A percentile compares a stretch with the other conserved stretches of the same genome.
phyloP scores from a whole-genome alignment of 23 tunicate species.

The Ciona savignyi region DNA sequence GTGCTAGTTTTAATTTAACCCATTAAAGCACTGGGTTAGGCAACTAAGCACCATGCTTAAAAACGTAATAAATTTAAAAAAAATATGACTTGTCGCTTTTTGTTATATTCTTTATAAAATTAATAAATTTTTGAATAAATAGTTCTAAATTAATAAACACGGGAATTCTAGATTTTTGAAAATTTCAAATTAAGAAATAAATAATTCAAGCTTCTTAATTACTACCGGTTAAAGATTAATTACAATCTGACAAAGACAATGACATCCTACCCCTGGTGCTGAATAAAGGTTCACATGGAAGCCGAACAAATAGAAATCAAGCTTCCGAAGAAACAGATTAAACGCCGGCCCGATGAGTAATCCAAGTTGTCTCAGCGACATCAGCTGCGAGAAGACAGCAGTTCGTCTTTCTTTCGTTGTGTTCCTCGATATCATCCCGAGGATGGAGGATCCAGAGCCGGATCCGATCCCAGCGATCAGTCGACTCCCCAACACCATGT shows the following conservation, averaged over 20 bases:
- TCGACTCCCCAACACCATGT: too few relatives aligned
- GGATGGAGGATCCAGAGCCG: constrained; percentile 75
- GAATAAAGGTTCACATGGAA: constrained; percentile 33
- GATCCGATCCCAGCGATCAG: constrained; percentile 89
- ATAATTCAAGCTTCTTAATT: not conserved
- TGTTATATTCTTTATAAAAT: too few relatives aligned
- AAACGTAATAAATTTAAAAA: too few relatives aligned
- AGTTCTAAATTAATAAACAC: too few relatives aligned
- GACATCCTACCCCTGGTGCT: constrained; percentile 36
- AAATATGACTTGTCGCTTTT: too few relatives aligned
- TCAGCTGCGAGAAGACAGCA: constrained; percentile 39
- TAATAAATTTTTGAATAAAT: too few relatives aligned
- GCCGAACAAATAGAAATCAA: constrained; percentile 38
- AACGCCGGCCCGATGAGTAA: constrained; percentile 76
- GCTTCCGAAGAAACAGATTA: constrained; percentile 28
- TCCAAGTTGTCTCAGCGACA: too few relatives aligned
- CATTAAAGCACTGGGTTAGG: too few relatives aligned
- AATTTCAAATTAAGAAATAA: not conserved
- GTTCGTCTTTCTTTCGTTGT: constrained; percentile 64
- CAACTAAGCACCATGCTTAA: too few relatives aligned
- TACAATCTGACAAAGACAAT: not conserved
- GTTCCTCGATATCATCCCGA: constrained; percentile 56
- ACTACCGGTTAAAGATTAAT: not conserved
- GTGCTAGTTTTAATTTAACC: too few relatives aligned
- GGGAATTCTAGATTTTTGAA: not conserved